Evolutionary conservation across 2,888 invertebrate species (phyloP), one percentile per base, ranked within the genome.

Genomic region (Catocala sponsa): DNA sequence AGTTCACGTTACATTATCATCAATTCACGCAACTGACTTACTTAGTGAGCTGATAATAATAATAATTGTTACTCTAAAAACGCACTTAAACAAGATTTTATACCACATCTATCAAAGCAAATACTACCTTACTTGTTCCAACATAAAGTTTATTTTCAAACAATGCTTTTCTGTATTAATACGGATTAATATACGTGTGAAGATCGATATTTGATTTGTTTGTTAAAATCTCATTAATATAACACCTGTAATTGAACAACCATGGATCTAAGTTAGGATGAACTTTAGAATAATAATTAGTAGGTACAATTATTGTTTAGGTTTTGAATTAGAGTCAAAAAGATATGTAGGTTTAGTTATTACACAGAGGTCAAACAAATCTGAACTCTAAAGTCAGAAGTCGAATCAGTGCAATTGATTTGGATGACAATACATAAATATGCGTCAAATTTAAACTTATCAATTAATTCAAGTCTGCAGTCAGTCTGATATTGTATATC

Each of bases 1-100:
- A 61, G 70, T 72, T 68, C 71, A 78, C 74, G 73, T 78, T 68
- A 75, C 69, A 83, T 85, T 88, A 88, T 82, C 87, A 83, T 79
- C 82, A 82, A 82, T 84, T 83, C 76, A 81, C 82, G 78, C 65
- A 69, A 77, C 79, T 74, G 79, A 83, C 81, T 82, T 86, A 84
- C 78, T 88, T 86, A 87, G 83, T 75, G 46, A 59, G 42, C 65
- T 63, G 87, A 82, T 88, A 88, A 88, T 81, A 74, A 73, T 75
- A 78, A 69, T 79, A 78, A 80, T 79, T 79, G 70, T 61, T 67
- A 59, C 68, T 72, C 80, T 75, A 78, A 80, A 77, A 80, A 73
- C 72, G 55, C 63, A 72, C 71, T 63, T 71, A 75, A 74, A 74
- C 71, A 70, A 72, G 66, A 55, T 55, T 51, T 15, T 58, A 63